Conservation (phyloP, 2,797 vertebrate genomes). For the Phataginus tetradactyla region DNA sequence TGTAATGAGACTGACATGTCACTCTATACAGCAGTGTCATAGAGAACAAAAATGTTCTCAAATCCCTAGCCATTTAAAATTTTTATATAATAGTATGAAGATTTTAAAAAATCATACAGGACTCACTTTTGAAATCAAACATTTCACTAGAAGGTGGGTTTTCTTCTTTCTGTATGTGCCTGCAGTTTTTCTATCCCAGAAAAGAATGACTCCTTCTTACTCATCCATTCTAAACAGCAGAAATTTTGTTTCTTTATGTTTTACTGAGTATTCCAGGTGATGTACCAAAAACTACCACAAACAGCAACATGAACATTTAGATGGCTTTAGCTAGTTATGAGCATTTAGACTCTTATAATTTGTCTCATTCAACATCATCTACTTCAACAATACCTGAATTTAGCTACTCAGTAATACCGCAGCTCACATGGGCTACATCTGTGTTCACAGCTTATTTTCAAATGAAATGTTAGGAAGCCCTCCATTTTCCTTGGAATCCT, state of each 20-base stretch:
- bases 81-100: background rate
- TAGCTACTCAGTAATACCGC: background rate
- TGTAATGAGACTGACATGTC: background rate
- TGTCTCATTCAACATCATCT: background rate
- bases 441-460: background rate
- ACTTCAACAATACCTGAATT: background rate
- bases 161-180: background rate
- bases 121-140: background rate
- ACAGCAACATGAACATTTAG: background rate
- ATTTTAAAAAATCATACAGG: background rate
- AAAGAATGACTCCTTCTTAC: background rate
- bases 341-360: background rate
- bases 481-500: background rate
- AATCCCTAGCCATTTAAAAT: background rate
- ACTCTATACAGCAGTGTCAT: background rate
- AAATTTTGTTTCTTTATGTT: background rate
- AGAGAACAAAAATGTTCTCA: background rate
- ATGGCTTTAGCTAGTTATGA: background rate
- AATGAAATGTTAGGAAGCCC: background rate
- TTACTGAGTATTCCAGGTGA: background rate
- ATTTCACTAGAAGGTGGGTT: background rate
- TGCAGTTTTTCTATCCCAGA: background rate
- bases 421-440: background rate
- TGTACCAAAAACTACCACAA: background rate
- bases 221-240: background rate